A percentile compares a stretch with the other conserved stretches of the same genome.
phyloP scores from a whole-genome alignment of 2,888 invertebrate genomes.

The Cheilosia vernalis region DNA sequence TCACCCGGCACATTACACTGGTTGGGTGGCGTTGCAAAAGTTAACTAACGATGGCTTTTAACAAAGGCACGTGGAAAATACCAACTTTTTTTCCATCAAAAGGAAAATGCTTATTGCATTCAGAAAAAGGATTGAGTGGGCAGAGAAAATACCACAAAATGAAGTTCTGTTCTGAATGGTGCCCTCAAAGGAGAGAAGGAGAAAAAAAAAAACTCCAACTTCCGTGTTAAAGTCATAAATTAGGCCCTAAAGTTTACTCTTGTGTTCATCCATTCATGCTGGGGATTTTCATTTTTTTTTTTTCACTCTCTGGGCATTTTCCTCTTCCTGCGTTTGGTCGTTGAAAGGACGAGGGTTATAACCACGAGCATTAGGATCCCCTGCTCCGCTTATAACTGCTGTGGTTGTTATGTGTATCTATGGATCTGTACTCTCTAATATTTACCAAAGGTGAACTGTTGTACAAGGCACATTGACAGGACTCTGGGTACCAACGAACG shows the following conservation, averaged over 20 bases:
- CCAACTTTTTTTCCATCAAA: neutral
- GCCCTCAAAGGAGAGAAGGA: constrained; percentile 40
- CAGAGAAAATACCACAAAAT: constrained; percentile 46
- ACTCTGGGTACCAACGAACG: constrained; percentile 11
- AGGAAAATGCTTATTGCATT: constrained; percentile 34
- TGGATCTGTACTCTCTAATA: constrained; percentile 36
- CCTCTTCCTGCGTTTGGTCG: constrained; percentile 33
- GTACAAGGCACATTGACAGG: constrained; percentile 30
- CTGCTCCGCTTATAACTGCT: constrained; percentile 7
- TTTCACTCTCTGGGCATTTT: neutral
- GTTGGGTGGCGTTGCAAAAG: constrained; percentile 29
- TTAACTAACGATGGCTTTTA: constrained; percentile 62
- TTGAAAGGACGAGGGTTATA: constrained; percentile 68
- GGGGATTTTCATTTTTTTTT: constrained; percentile 50
- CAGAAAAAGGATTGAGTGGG: constrained; percentile 39
- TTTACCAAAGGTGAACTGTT: constrained; percentile 66
- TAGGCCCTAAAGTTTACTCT: constrained; percentile 69
- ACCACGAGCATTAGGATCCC: constrained; percentile 45
- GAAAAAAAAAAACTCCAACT: constrained; percentile 46
- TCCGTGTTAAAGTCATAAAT: constrained; percentile 74
- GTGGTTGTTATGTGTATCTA: constrained; percentile 53
- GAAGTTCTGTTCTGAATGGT: constrained; percentile 49
- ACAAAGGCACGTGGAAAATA: constrained; percentile 38
- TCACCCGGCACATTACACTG: constrained; percentile 29
- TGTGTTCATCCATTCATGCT: constrained; percentile 69